These are phyloP conservation scores for Drosophila nigromelanica DNA, from an alignment of 1,140 invertebrate genomes.

Conservation along the genomic window DNA sequence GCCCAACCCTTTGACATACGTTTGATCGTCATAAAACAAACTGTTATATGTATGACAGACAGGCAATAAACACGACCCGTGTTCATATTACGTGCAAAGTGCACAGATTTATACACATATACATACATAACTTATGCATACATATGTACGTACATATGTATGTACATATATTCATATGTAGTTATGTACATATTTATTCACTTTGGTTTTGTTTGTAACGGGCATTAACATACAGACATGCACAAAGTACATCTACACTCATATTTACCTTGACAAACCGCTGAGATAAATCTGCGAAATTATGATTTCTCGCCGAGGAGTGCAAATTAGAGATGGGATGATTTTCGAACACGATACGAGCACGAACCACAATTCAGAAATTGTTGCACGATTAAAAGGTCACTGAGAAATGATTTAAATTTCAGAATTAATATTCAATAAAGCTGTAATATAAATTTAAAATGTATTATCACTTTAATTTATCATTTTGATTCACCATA, in stretches of 20 bases:
- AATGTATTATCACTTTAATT: too few relatives aligned
- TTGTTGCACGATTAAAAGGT: too few relatives aligned
- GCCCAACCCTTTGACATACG: constrained; percentile 22
- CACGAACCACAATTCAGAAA: too few relatives aligned
- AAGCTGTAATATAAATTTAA: too few relatives aligned
- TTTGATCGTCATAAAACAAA: constrained; percentile 48
- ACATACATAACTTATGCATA: constrained; percentile 3
- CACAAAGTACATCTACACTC: constrained; percentile 1
- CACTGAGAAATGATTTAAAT: too few relatives aligned
- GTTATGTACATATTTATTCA: constrained; percentile 9
- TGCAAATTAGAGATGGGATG: too few relatives aligned
- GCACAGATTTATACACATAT: constrained; percentile 30
- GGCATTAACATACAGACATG: constrained; percentile 8
- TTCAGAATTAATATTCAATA: too few relatives aligned
- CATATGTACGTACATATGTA: background rate
- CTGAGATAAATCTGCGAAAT: constrained; percentile 24
- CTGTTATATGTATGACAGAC: constrained; percentile 49
- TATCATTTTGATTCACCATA: too few relatives aligned
- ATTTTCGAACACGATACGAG: too few relatives aligned
- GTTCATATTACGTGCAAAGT: constrained; percentile 50
- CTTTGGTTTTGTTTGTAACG: constrained; percentile 29
- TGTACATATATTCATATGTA: background rate
- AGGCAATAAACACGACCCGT: constrained; percentile 39
- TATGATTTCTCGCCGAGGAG: constrained; percentile 13
- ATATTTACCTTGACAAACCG: constrained; percentile 26